Conservation (phyloP, 2,797 vertebrate genomes). For the Nothura maculosa region DNA sequence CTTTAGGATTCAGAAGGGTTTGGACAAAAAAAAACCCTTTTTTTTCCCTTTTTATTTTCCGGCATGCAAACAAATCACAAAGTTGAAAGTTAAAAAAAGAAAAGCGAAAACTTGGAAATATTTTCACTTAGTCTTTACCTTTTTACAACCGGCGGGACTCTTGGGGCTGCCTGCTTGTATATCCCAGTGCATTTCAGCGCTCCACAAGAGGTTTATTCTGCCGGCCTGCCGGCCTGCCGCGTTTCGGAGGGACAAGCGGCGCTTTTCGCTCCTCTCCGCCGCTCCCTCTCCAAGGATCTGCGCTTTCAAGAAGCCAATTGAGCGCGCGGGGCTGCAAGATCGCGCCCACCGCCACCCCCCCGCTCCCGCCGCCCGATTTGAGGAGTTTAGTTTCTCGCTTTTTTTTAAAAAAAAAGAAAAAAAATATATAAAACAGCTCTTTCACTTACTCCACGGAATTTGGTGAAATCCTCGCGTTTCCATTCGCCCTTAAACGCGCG, state of each 20-base stretch:
- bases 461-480: neutral
- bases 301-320: constrained; percentile 13
- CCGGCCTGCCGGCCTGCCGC: neutral
- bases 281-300: neutral
- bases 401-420: too few species aligned
- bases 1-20: neutral
- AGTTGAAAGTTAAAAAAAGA: neutral
- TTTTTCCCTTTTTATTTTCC: neutral
- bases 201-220: constrained; percentile 4
- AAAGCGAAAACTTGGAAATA: neutral
- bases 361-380: neutral
- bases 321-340: neutral
- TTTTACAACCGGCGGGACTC: neutral
- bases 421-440: neutral
- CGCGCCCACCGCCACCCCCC: neutral
- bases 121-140: neutral
- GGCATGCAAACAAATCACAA: neutral
- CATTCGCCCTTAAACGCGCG: neutral
- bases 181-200: neutral
- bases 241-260: neutral
- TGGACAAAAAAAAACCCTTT: neutral
- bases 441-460: neutral
- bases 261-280: neutral
- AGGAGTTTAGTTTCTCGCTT: neutral
- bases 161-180: neutral